Evolutionary conservation across 2,797 vertebrate species (phyloP), one percentile per base, ranked within the genome.

Genomic region (Malurus leucopterus): DNA sequence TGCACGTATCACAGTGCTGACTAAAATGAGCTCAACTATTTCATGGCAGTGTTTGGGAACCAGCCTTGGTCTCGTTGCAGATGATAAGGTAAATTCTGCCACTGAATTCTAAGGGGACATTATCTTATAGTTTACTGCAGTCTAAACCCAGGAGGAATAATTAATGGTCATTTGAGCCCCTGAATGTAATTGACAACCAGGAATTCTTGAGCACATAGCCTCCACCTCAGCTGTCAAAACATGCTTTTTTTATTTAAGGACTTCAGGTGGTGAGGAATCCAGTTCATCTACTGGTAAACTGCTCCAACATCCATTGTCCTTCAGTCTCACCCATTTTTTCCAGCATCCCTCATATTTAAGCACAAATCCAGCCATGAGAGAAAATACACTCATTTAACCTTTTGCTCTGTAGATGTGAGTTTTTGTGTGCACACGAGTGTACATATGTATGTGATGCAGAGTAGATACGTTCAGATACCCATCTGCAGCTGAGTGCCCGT

Each of bases 161-260:
- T 32, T 19, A 43, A 79, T 21, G 40, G 32, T 34, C 40, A n/a
- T 74, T 58, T 76, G 54, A 91, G 43, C 20, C 69, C n/a, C 71
- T 55, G 57, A 63, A 88, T 49, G 16, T 26, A 78, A 68, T 0
- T 12, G 51, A 26, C 29, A 74, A 49, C 24, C 36, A 65, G 58
- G 46, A 91, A 76, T 89, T 91, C 58, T 73, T 64, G 65, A 84
- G 71, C 58, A 47, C 24, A 21, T n/a, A 79, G 36, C 26, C 55
- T 81, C 58, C 5, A 2, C 43, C 89, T 93, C 74, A 93, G 64
- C 72, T 53, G 34, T 46, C 62, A 86, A 88, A 90, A 84, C 54
- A 77, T 5, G 23, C 54, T 82, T 85, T 49, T 74, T 89, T 64
- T 68, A 77, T 84, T 74, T 82, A 93, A 86, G 85, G 77, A 88